Conservation (phyloP, 2,888 invertebrate genomes). For the Cecidostiba fungosa region DNA sequence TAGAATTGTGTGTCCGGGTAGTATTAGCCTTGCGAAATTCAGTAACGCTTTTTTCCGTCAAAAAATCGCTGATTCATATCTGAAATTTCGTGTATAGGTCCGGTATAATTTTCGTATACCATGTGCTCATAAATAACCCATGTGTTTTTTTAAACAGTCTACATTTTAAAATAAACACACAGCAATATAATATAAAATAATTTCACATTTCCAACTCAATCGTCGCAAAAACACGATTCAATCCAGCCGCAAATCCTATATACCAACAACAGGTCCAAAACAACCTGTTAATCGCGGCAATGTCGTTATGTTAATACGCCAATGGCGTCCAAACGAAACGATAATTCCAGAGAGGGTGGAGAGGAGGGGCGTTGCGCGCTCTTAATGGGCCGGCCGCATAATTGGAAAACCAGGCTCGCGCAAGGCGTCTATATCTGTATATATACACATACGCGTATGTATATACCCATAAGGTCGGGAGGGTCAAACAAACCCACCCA, state of each 20-base stretch:
- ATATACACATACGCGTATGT: neutral
- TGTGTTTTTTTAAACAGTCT: neutral
- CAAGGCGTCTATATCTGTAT: conserved; percentile 27
- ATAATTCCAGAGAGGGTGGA: conserved; percentile 74
- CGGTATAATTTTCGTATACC: conserved; percentile 42
- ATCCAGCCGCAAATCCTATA: neutral
- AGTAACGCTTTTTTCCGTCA: neutral
- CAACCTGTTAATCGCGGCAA: conserved; percentile 73
- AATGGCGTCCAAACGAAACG: conserved; percentile 72
- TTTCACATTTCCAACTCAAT: neutral
- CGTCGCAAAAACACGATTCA: neutral
- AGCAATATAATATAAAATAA: neutral
- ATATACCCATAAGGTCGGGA: neutral
- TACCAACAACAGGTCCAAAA: conserved; percentile 58
- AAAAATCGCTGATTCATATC: conserved; percentile 26
- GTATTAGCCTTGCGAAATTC: conserved; percentile 10
- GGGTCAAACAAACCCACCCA: conserved; percentile 10
- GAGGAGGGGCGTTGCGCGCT: neutral
- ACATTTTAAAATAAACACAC: neutral
- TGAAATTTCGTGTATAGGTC: conserved; percentile 28
- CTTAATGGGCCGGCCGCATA: conserved; percentile 76
- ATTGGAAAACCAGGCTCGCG: conserved; percentile 73
- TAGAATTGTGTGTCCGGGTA: conserved; percentile 36
- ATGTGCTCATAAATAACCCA: neutral
- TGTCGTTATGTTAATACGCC: conserved; percentile 77